Evolutionary conservation across 1,140 invertebrate genomes (phyloP), one percentile per base, ranked within the genome.

Genomic region (Caenorhabditis elegans): DNA sequence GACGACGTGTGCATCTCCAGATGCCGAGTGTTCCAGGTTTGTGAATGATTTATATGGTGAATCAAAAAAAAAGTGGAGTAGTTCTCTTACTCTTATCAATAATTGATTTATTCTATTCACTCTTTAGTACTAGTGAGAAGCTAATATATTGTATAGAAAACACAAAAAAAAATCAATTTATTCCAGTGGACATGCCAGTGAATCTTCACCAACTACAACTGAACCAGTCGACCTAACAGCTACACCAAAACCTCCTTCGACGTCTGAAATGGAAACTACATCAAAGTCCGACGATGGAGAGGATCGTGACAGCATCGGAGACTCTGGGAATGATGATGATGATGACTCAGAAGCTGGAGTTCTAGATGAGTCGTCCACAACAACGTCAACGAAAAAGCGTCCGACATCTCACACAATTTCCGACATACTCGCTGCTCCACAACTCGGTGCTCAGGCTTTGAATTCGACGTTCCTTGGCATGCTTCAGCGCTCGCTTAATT

Each of bases 361-460:
- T 3, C 17, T 6, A 17, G 26, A 53, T 51, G 65, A 49, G 34
- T 26, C 26, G 15, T 17, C 91, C 36, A 90, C 91, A n/a, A 89
- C 91, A 65, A 91, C 91, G n/a, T 87, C 86, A 22, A 92, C 91
- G 78, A 91, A 92, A n/a, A 95, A n/a, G n/a, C n/a, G n/a, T n/a
- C n/a, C 95, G 87, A 47, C 24, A 6, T n/a, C 43, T 10, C 51
- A 60, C 55, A 46, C 51, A 10, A 43, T 55, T 2, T 47, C 91
- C 28, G 65, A 82, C 48, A 70, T 79, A 51, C 55, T 86, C 19
- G 46, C 76, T 24, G 49, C 55, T 22, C 26, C n/a, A n/a, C 60
- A 43, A 84, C 49, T 43, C n/a, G n/a, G n/a, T n/a, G n/a, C n/a
- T n/a, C n/a, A n/a, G n/a, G n/a, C n/a, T n/a, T n/a, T n/a, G n/a